These are phyloP conservation scores for Pogonus chalceus DNA, from an alignment of 1,140 invertebrate genomes.

Conservation along the genomic window DNA sequence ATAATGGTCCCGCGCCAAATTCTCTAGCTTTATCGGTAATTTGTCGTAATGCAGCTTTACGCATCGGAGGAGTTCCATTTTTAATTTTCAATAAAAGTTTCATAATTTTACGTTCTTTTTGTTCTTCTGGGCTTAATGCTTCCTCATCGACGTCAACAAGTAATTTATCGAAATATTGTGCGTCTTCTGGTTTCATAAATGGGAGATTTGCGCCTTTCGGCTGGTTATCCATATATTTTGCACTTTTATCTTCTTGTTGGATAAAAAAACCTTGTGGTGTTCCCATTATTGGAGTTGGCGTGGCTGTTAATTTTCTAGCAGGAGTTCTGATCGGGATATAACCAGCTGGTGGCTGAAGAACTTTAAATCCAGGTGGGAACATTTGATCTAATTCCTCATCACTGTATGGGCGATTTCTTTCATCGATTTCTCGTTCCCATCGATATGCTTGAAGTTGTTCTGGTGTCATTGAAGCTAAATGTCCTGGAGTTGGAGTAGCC, in stretches of 20 bases:
- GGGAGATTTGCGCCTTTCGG: constrained; percentile 89
- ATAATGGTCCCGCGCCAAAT: constrained; percentile 95
- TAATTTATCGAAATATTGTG: constrained; percentile 99
- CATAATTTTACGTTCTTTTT: constrained; percentile 99
- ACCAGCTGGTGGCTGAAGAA: constrained; percentile 87
- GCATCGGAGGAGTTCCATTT: constrained; percentile 98
- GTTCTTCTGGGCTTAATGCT: constrained; percentile 86
- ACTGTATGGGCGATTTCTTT: constrained; percentile 87
- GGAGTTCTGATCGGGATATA: constrained; percentile 97
- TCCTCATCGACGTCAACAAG: constrained; percentile 98
- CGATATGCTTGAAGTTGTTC: constrained; percentile 96
- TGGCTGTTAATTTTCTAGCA: constrained; percentile 91
- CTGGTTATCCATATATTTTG: constrained; percentile 91
- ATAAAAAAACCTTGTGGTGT: constrained; percentile 95
- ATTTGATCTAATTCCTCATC: constrained; percentile 96
- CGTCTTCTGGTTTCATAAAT: constrained; percentile 98
- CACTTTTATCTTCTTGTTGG: constrained; percentile 74
- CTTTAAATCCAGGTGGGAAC: constrained; percentile 97
- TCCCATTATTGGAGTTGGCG: constrained; percentile 91
- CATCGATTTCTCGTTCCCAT: constrained; percentile 99
- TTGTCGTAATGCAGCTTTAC: constrained; percentile 93
- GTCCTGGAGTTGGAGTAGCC: constrained; percentile 92
- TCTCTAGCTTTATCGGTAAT: constrained; percentile 98
- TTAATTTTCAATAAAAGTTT: constrained; percentile 97
- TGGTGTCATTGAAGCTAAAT: constrained; percentile 95